Base-by-base conservation (phyloP, 1,140 invertebrate genomes). In the silkworm (Bombyx mori) region DNA sequence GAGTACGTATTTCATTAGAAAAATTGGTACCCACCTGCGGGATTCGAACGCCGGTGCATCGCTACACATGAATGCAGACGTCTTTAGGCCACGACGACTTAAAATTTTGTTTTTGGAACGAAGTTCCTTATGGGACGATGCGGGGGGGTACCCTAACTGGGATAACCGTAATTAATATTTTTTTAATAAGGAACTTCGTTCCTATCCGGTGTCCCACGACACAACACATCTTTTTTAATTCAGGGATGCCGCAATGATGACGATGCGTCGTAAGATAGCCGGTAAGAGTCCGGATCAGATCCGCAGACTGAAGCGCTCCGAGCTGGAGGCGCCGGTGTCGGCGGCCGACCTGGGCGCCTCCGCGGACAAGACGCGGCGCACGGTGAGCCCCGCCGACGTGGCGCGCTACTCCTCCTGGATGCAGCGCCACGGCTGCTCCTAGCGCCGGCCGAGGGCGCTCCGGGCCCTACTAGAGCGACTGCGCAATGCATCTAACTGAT, bases 221-320 rank as follows among this genome's bases (percentile, higher is more conserved):
- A n/a, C n/a, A n/a, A n/a, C n/a, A n/a, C n/a, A n/a, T n/a, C n/a
- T n/a, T n/a, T n/a, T n/a, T n/a, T n/a, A n/a, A 50, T 52, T 1
- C 69, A 96, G 96, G 65, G 98, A 99, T 90, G 98, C 98, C 50
- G 96, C 97, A 8, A 99, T 99, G 97, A 99, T 99, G 98, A 94
- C 96, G 2, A 99, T 99, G 96, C 89, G 98, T 52, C 90, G 96
- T 43, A 95, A 96, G 82, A 99, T 99, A 58, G 93, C 93, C 44
- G 98, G 98, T 12, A 90, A 98, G 54, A 94, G 91, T 65, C 97
- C 97, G 3, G 96, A 99, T 69, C 94, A 99, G 84, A 99, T 99
- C 56, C 92, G 94, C 62, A 92, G 94, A 68, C 90, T 99, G 54
- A 94, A 97, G 0, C 97, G 97, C 74, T 96, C 98, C 74, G 97